Evolutionary conservation across 2,888 invertebrate genomes (phyloP), one percentile per base, ranked within the genome.

Genomic region (Marasmarcha lunaedactyla): DNA sequence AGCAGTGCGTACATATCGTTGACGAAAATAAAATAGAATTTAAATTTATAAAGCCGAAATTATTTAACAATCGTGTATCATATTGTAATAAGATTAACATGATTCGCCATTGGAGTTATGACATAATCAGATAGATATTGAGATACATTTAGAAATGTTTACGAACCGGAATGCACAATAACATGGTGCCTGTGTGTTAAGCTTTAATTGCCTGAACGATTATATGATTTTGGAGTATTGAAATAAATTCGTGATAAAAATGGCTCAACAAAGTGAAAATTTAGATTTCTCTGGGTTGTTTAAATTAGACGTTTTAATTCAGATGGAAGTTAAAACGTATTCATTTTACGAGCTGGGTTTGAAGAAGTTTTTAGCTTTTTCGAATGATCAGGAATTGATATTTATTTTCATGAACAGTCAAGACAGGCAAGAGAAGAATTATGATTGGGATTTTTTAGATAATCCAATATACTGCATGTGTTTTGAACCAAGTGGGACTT

Each of bases 401-500:
- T 78, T 84, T 46, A 53, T 74, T 15, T 78, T 72, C 44, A 70
- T 84, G 33, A 63, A 73, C 54, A 54, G 70, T 3, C 72, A 72
- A 46, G 73, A 79, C 41, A 63, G 76, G 37, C 67, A 62, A 49
- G 73, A 76, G 43, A 71, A 63, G 46, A 70, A 63, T 48, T 76
- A 71, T 48, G 76, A 79, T 47, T 84, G 84, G 84, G 81, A 83
- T 57, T 79, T 78, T 46, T 42, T 71, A 15, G 78, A 81, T 46
- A 79, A 81, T 64, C 78, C 73, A 27, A 86, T 90, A 42, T 86
- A 89, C 60, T 89, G 89, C 58, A 81, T 94, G 64, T 93, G 93
- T 65, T 94, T 95, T 70, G 93, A 94, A 73, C 91, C 93, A 1
- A 87, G 90, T 43, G 94, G 93, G 40, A 88, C 89, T 33, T 92